Evolutionary conservation across 2,113 vertebrate species (phyloP).

Genomic region (Lagopus muta): DNA sequence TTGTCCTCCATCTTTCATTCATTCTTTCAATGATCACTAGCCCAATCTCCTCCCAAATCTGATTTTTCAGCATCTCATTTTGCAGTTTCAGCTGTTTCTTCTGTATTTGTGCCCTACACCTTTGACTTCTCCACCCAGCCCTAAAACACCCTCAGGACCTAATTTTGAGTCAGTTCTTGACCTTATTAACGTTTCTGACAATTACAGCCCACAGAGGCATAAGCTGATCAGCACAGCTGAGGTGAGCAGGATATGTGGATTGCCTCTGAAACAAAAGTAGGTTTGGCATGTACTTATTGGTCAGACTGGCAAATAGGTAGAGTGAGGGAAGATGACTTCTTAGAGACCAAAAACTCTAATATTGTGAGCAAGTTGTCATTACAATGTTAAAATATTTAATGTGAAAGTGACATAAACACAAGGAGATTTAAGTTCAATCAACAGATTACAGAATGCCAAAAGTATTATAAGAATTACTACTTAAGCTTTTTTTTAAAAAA

Average conservation of each 20-base stretch:
- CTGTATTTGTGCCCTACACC: not conserved
- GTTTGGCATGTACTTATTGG: not conserved
- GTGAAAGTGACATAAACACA: not conserved
- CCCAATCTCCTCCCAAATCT: not conserved
- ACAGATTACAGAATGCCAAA: not conserved
- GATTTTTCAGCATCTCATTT: not conserved
- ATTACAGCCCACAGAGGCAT: constrained; percentile 18
- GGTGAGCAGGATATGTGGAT: not conserved
- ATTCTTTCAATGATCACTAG: not conserved
- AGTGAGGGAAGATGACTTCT: not conserved
- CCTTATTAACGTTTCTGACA: not conserved
- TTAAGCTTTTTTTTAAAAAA: not conserved
- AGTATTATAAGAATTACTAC: not conserved
- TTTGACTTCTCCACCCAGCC: not conserved
- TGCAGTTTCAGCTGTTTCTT: not conserved
- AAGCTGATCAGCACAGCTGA: not conserved
- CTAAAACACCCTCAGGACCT: not conserved
- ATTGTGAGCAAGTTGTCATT: not conserved
- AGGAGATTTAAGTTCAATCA: not conserved
- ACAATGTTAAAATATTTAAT: not conserved
- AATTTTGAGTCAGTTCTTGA: constrained; percentile 8
- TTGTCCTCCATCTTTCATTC: not conserved
- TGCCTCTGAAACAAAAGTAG: constrained; percentile 6
- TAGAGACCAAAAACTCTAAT: not conserved
- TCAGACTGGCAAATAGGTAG: not conserved